These are phyloP conservation scores for Leptinotarsa juncta DNA, from an alignment of 2,888 invertebrate species.

Conservation along the genomic window DNA sequence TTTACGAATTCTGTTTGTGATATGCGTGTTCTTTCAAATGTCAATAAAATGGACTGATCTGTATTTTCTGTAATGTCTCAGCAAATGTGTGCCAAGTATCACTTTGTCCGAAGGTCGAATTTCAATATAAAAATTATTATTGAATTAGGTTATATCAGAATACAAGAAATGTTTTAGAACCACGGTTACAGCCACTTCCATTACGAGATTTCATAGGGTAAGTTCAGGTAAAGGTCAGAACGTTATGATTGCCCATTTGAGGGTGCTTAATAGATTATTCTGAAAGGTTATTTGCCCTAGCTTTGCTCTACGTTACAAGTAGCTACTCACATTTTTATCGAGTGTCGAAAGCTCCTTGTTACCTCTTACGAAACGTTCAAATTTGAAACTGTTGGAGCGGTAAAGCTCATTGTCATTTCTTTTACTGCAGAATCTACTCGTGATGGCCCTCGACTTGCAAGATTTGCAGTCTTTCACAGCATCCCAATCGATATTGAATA, in stretches of 20 bases:
- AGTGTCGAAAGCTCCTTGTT: conserved; percentile 69
- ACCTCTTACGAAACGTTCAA: conserved; percentile 83
- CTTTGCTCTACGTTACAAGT: conserved; percentile 12
- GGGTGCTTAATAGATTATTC: not conserved
- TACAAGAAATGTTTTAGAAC: not conserved
- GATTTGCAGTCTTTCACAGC: conserved; percentile 69
- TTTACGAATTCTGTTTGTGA: no score
- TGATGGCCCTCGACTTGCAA: conserved; percentile 71
- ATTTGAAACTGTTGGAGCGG: conserved; percentile 89
- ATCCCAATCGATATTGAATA: conserved; percentile 69
- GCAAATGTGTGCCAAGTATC: conserved; percentile 34
- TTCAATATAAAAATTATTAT: conserved; percentile 34
- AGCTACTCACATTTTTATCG: conserved; percentile 76
- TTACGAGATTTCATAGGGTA: not conserved
- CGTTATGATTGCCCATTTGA: conserved; percentile 31
- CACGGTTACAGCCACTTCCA: not conserved
- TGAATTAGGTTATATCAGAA: conserved; percentile 21
- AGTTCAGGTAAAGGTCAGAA: not conserved
- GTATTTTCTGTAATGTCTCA: conserved; percentile 9
- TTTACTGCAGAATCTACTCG: conserved; percentile 80
- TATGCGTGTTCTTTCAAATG: no score
- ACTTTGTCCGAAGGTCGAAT: conserved; percentile 26
- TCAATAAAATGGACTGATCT: no score
- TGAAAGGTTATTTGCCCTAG: not conserved
- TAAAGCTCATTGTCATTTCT: conserved; percentile 86